These are phyloP conservation scores for Vipera latastei DNA, from an alignment of 2,797 vertebrate species.

Conservation along the genomic window DNA sequence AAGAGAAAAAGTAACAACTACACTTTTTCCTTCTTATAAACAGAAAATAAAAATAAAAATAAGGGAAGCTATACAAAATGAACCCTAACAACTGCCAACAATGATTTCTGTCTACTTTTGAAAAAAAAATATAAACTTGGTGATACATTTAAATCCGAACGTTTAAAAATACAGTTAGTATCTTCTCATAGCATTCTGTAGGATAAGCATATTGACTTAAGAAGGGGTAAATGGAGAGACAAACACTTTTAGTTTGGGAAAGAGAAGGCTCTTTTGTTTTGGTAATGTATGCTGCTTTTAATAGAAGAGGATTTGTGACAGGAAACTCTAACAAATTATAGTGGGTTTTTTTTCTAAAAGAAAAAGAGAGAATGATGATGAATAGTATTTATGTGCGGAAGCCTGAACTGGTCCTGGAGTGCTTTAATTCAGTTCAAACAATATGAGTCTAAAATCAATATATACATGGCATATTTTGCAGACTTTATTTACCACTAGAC, in stretches of 20 bases:
- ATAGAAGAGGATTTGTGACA: not conserved
- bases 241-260: not conserved
- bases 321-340: not conserved
- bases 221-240: not conserved
- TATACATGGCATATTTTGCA: slow-evolving; percentile 45
- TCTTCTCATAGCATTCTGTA: not conserved
- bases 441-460: slow-evolving; percentile 35
- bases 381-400: slow-evolving; percentile 29
- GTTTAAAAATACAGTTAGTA: slow-evolving; percentile 24
- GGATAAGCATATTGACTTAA: not conserved
- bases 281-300: not conserved
- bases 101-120: not conserved
- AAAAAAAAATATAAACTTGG: not conserved
- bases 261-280: not conserved
- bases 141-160: rapidly evolving
- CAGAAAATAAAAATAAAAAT: not conserved
- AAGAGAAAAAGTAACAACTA: not conserved
- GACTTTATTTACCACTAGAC: slow-evolving; percentile 50
- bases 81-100: slow-evolving; percentile 14
- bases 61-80: slow-evolving; percentile 4
- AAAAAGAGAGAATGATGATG: slow-evolving; percentile 15
- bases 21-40: not conserved
- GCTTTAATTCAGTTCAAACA: slow-evolving; percentile 43
- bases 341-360: not conserved
- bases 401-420: slow-evolving; percentile 24